phyloP scores from a whole-genome alignment of 2,888 invertebrate species.

The Cancer borealis region DNA sequence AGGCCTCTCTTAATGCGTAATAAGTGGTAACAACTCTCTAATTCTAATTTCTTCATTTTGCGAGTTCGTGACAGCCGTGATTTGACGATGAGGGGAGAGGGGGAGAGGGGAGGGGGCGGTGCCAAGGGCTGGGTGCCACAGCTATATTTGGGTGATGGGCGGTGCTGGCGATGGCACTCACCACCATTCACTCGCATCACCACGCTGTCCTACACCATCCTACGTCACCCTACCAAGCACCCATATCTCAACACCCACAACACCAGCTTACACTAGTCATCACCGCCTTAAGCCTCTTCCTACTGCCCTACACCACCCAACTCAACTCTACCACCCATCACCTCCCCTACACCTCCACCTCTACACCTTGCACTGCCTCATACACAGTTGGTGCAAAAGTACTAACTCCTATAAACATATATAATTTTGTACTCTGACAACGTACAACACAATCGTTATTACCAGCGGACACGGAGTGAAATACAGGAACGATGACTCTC shows the following conservation, averaged over 20 bases:
- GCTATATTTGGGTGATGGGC: conserved; percentile 60
- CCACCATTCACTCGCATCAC: conserved; percentile 14
- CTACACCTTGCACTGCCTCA: background rate
- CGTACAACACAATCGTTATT: background rate
- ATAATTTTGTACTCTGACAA: background rate
- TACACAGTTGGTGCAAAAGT: background rate
- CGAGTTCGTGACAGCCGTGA: background rate
- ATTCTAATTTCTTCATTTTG: background rate
- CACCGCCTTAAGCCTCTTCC: background rate
- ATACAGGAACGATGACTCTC: background rate
- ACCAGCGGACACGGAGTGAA: background rate
- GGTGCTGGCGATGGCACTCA: conserved; percentile 18
- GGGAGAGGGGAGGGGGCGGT: conserved; percentile 24
- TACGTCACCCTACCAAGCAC: background rate
- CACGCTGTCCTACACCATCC: background rate
- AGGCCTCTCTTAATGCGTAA: background rate
- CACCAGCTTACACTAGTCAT: background rate
- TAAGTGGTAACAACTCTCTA: background rate
- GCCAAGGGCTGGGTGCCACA: conserved; percentile 2
- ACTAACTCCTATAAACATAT: background rate
- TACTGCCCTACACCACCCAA: background rate
- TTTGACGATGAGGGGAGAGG: background rate
- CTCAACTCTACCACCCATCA: background rate
- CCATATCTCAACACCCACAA: background rate
- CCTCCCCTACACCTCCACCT: background rate